Base-by-base conservation (phyloP, 1,140 invertebrate species). In the Globodera rostochiensis region DNA sequence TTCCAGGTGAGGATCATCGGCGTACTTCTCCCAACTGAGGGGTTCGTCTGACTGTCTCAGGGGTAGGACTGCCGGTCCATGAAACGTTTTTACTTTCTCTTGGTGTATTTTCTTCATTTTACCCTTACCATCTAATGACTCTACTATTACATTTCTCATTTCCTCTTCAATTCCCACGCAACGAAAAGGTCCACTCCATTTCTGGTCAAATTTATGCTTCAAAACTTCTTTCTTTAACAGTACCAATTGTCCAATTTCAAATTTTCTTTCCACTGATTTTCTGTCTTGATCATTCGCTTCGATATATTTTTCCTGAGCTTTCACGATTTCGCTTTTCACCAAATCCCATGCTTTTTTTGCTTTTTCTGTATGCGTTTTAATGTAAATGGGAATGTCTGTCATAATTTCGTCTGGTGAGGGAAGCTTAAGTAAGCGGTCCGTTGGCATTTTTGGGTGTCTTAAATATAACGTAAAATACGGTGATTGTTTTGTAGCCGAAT, bases 91-190 rank as follows among this genome's bases (percentile, higher is more conserved):
- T 13, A 11, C 11, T 1, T 64, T 64, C 1, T 64, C 60, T 64
- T 64, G 60, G 60, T 64, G 60, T n/a, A 64, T n/a, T 64, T 64
- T 64, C n/a, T 64, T 64, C 11, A 64, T n/a, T 64, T 64, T 64
- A 1, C n/a, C 60, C n/a, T 64, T 64, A 13, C 60, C 60, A n/a
- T 64, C 60, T n/a, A 64, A 13, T 11, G 60, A 64, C 1, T 64
- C n/a, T 13, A 64, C n/a, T n/a, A 64, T 11, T n/a, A 64, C 60
- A 64, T 64, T 64, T 64, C 1, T n/a, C 13, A 15, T 21, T 66
- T 66, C 60, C 60, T 66, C 3, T 3, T 66, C 60, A 66, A 66
- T 66, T 66, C 60, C 60, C 3, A 66, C 60, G 60, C 13, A 15
- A 2, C 3, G 13, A 13, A 13, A 66, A 13, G 60, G 60, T 66